Conservation (phyloP, 2,888 invertebrate genomes). For the Diarsia mendica region DNA sequence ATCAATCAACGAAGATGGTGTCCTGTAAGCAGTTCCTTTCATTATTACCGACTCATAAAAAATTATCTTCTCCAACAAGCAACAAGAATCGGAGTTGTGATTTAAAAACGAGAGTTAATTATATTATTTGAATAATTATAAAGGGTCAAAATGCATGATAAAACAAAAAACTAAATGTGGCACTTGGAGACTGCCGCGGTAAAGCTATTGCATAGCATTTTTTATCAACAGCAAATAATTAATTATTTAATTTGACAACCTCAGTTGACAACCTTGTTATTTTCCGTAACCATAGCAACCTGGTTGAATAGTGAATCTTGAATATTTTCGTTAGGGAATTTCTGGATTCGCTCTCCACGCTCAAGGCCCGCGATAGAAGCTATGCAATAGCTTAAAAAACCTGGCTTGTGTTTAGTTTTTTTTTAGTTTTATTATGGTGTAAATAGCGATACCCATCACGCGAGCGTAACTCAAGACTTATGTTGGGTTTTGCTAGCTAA, state of each 20-base stretch:
- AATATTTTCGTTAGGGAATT: too few species aligned
- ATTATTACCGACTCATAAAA: not conserved
- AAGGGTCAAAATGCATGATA: not conserved
- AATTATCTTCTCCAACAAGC: not conserved
- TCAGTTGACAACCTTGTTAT: too few species aligned
- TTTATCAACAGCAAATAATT: too few species aligned
- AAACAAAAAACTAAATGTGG: too few species aligned
- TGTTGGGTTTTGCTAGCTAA: not conserved
- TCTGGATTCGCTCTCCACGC: too few species aligned
- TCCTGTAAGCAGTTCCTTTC: conserved; percentile 76
- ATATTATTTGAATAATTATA: not conserved
- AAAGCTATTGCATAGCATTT: too few species aligned
- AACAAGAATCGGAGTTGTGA: conserved; percentile 10
- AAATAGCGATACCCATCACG: not conserved
- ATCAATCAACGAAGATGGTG: conserved; percentile 86
- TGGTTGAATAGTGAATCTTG: too few species aligned
- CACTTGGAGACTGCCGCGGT: too few species aligned
- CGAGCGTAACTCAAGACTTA: not conserved
- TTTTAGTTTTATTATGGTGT: not conserved
- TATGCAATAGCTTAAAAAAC: too few species aligned
- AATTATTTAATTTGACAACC: too few species aligned
- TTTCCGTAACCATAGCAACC: too few species aligned
- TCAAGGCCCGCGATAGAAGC: too few species aligned
- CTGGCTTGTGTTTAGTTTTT: not conserved
- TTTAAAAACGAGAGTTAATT: not conserved